Percentiles rank a stretch among this genome's conserved stretches.
Conservation (phyloP, 37 sponge, comb jelly and placozoan genomes). For the Mnemiopsis leidyi region DNA sequence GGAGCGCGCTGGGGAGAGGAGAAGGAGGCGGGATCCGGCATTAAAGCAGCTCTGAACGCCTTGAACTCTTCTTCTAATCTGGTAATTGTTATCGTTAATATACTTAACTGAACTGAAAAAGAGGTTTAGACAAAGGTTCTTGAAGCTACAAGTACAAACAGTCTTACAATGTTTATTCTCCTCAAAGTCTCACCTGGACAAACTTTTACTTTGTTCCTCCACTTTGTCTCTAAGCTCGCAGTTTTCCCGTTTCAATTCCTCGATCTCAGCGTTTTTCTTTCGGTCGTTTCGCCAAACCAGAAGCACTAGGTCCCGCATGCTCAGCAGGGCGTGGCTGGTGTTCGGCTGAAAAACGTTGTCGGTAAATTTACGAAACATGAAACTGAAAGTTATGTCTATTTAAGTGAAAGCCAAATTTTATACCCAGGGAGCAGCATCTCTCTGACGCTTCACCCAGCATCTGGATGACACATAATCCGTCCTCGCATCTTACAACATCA, state of each 20-base stretch:
- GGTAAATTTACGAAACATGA: too few relatives aligned
- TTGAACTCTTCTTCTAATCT: constrained; percentile 21
- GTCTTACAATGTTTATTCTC: too few relatives aligned
- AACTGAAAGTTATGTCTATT: too few relatives aligned
- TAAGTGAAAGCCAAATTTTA: too few relatives aligned
- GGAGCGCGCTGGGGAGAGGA: not conserved
- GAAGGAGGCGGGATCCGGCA: not conserved
- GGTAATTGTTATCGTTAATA: not conserved
- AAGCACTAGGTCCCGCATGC: not conserved
- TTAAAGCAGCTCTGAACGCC: not conserved
- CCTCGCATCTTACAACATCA: too few relatives aligned
- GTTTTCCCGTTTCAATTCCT: constrained; percentile 22
- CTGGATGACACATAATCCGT: too few relatives aligned
- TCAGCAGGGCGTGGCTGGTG: not conserved
- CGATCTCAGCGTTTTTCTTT: not conserved
- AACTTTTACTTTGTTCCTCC: not conserved
- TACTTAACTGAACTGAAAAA: too few relatives aligned
- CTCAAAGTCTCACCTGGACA: not conserved
- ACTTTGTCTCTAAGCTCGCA: not conserved
- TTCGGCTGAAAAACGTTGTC: not conserved
- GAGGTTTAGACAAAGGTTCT: too few relatives aligned
- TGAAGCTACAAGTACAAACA: too few relatives aligned
- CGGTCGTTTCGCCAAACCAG: not conserved
- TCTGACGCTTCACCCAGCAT: too few relatives aligned
- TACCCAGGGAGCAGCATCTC: too few relatives aligned